Base-by-base conservation (phyloP, 1,140 invertebrate genomes). In the Lordiphosa stackelbergi region DNA sequence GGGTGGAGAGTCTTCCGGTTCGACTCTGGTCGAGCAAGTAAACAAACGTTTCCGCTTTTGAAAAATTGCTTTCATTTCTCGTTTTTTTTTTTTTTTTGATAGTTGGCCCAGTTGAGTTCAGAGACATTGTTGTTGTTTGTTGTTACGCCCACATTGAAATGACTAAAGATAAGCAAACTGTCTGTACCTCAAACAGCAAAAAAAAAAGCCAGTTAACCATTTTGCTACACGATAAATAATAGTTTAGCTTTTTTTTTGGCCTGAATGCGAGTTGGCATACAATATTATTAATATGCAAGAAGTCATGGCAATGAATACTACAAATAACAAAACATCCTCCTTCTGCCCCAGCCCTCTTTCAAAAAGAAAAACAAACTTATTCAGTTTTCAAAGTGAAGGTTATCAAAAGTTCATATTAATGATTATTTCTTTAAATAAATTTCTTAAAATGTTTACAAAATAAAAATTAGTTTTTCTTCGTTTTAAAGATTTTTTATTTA, bases 31-130 rank as follows among this genome's bases (percentile, higher is more conserved):
- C 55, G 43, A 53, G 48, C 55, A 53, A 60, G 64, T 68, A 62
- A 62, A 69, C 68, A 81, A 81, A 59, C 75, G 78, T 73, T 81
- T 78, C 75, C 74, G 75, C 54, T 70, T 79, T 62, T 81, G 75
- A 81, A 81, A 73, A 81, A 78, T 78, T 78, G 75, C 61, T 78
- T 36, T 57, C 57, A 69, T 72, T 69, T 74, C 56, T 63, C 53
- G 48, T 31, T 41, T 55, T 42, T 41, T 34, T 48, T 42, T n/a
- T n/a, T n/a, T 38, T 53, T 53, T 54, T 40, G 43, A 46, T 13
- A 28, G 16, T 38, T 57, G 68, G 63, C 36, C 53, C 62, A 53
- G 31, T 63, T 46, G 7, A 59, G 73, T 42, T 58, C 46, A n/a
- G 35, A 46, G 54, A 36, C 61, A 53, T 55, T 53, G 43, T 58